These are phyloP conservation scores for Cranoglanis bouderius DNA, from an alignment of 2,113 vertebrate species.

Conservation along the genomic window DNA sequence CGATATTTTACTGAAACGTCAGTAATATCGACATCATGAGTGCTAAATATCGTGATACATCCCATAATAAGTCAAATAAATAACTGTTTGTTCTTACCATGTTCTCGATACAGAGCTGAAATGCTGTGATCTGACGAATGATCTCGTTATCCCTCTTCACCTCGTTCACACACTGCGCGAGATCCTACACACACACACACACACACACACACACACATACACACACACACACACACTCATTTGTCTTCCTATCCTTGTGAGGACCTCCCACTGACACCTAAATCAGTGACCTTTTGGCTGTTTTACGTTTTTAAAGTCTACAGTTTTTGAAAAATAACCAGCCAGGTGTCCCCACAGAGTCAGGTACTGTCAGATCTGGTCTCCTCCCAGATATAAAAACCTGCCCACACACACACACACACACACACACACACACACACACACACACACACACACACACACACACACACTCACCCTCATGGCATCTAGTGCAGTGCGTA, in stretches of 20 bases:
- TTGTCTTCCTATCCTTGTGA: background rate
- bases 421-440: background rate
- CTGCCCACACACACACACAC: too few species aligned
- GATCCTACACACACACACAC: conserved; percentile 70
- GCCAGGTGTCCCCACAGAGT: background rate
- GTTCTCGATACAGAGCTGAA: conserved; percentile 89
- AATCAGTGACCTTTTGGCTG: background rate
- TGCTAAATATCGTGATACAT: background rate
- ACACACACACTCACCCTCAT: conserved; percentile 72
- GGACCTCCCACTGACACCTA: background rate
- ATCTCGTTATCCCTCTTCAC: conserved; percentile 92
- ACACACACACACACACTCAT: conserved; percentile 17
- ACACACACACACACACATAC: conserved; percentile 50
- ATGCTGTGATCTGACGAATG: conserved; percentile 84
- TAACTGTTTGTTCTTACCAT: conserved; percentile 59
- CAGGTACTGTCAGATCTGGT: background rate
- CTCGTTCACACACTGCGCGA: conserved; percentile 89
- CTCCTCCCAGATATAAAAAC: too few species aligned
- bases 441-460: conserved; percentile 22
- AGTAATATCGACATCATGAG: background rate
- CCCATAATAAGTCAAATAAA: background rate
- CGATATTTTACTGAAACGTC: background rate
- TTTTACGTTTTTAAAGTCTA: background rate
- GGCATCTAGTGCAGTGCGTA: conserved; percentile 82
- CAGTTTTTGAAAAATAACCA: too few species aligned